These are phyloP conservation scores for Chiloscyllium punctatum DNA, from an alignment of 2,797 vertebrate species.

Conservation along the genomic window DNA sequence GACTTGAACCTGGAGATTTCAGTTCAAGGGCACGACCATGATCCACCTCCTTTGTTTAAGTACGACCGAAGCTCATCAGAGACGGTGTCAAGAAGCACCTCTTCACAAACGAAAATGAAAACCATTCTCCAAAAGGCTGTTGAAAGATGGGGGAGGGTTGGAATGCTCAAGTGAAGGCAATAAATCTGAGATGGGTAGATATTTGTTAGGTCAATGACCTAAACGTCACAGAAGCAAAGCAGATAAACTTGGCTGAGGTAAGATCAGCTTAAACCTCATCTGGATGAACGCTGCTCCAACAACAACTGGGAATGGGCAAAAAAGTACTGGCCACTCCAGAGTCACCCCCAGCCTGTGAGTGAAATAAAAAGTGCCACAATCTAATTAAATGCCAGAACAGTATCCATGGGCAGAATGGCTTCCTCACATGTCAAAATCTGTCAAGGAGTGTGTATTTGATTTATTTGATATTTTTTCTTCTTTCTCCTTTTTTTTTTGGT, in stretches of 20 bases:
- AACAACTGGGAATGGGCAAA: too few relatives aligned
- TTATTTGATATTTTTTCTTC: not conserved
- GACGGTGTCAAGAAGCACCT: not conserved
- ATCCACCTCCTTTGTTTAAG: not conserved
- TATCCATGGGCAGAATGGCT: not conserved
- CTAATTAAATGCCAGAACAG: not conserved
- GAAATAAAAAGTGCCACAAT: too few relatives aligned
- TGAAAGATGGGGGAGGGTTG: too few relatives aligned
- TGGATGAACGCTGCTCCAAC: too few relatives aligned
- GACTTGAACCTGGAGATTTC: too few relatives aligned
- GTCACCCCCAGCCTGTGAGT: too few relatives aligned
- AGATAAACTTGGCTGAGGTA: not conserved
- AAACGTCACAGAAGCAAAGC: not conserved
- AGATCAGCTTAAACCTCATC: not conserved
- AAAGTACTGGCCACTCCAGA: too few relatives aligned
- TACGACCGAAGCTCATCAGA: not conserved
- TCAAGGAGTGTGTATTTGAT: not conserved
- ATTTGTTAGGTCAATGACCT: not conserved
- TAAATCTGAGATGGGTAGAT: not conserved
- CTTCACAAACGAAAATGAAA: not conserved
- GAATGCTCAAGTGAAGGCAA: not conserved
- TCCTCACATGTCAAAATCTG: not conserved
- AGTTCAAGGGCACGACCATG: too few relatives aligned
- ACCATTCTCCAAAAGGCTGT: too few relatives aligned
- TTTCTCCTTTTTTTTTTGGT: not conserved